Base-by-base conservation (phyloP, 1,140 invertebrate species). In the Drosophila insularis region DNA sequence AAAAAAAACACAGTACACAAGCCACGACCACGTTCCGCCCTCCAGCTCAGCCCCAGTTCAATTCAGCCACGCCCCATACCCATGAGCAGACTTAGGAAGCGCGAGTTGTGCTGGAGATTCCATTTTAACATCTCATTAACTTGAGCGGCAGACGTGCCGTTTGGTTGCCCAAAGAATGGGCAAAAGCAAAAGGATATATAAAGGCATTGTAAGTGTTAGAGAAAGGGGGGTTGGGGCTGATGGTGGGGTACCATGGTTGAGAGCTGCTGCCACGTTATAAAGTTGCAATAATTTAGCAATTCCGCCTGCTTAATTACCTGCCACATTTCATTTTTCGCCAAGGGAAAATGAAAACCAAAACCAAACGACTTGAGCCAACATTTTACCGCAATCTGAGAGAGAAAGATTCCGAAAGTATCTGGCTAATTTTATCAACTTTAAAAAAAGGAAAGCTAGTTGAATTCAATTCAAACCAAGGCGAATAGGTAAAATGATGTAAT, bases 111-210 rank as follows among this genome's bases (percentile, higher is more conserved):
- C n/a, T 68, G 69, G 66, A 78, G 84, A 78, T 80, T 82, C 77
- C 79, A 91, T 91, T 90, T 90, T 86, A 91, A 89, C 89, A 90
- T 81, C 89, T 90, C 85, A 91, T 90, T 91, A 91, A 90, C 76
- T 86, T 78, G 75, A 82, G 78, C 82, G 72, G 75, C 77, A 74
- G 72, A 74, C 55, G 60, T 73, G 76, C 74, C 70, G 74, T 76
- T 68, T 76, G 72, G 58, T 21, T 62, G 72, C 59, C 60, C 27
- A 66, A 19, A 66, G 68, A 67, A 69, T 65, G 58, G 67, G 35
- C 39, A 19, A 50, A 50, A 19, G 17, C 2, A 50, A 50, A 50
- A n/a, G 43, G 40, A 43, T 43, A 50, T 50, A 50, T 19, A 27
- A 14, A 27, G 32, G 4, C 5, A 6, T 21, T 27, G 21, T n/a